Percentiles rank a stretch among this genome's conserved stretches.
phyloP scores from a whole-genome alignment of 2,113 vertebrate genomes.

The Xiphorhynchus elegans region DNA sequence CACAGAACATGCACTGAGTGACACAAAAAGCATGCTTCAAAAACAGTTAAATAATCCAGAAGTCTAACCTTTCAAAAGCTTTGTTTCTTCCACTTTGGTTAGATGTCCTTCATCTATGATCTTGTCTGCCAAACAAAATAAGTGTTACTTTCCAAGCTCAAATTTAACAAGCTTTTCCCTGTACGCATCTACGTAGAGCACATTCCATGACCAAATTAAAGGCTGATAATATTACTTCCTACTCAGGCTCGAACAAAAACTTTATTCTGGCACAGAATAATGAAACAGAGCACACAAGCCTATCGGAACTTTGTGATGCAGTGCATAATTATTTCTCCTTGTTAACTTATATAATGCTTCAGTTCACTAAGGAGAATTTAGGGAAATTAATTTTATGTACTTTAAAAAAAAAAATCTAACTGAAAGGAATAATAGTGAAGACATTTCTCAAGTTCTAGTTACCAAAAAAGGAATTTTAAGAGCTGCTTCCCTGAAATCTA shows the following conservation, averaged over 20 bases:
- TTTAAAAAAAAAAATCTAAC: not conserved
- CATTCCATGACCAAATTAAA: constrained; percentile 88
- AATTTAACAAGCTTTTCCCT: constrained; percentile 67
- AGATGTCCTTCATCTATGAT: constrained; percentile 85
- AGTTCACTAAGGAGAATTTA: not conserved
- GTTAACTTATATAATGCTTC: constrained; percentile 5
- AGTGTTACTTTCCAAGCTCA: constrained; percentile 75
- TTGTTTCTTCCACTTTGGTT: constrained; percentile 83
- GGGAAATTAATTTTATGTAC: not conserved
- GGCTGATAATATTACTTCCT: constrained; percentile 76
- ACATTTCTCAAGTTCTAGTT: not conserved
- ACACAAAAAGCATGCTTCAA: constrained; percentile 41
- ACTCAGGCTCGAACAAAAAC: constrained; percentile 69
- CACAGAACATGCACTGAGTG: constrained; percentile 33
- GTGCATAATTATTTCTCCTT: constrained; percentile 1
- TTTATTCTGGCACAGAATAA: constrained; percentile 41
- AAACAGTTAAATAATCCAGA: constrained; percentile 55
- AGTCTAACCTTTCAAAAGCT: constrained; percentile 83
- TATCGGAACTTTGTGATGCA: not conserved
- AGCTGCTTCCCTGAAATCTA: not conserved
- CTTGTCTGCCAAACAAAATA: constrained; percentile 86
- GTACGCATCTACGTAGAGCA: constrained; percentile 60
- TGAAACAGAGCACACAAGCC: constrained; percentile 10
- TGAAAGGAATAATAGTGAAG: not conserved
- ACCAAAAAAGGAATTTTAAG: not conserved